Evolutionary conservation across 1,140 invertebrate genomes (phyloP).

Genomic region (Hermetia illucens): DNA sequence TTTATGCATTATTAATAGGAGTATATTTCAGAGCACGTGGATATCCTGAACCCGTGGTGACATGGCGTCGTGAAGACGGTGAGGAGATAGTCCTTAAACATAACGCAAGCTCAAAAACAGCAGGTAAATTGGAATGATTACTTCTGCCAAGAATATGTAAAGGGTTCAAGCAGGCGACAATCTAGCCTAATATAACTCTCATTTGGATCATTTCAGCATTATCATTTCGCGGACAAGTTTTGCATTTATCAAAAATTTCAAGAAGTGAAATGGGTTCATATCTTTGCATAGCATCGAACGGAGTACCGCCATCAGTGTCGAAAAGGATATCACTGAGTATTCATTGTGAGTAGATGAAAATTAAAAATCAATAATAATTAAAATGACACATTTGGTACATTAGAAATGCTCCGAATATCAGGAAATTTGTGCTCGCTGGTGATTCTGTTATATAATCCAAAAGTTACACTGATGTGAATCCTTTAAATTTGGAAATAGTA

Average conservation of each 20-base stretch:
- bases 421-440: too few species aligned
- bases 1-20: background rate
- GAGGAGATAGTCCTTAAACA: constrained; percentile 62
- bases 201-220: constrained; percentile 35
- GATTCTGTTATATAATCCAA: too few species aligned
- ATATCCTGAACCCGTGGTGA: constrained; percentile 67
- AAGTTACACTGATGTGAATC: too few species aligned
- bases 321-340: constrained; percentile 70
- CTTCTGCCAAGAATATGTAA: background rate
- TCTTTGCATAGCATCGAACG: constrained; percentile 71
- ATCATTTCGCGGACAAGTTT: constrained; percentile 49
- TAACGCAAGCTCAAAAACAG: constrained; percentile 40
- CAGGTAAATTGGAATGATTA: constrained; percentile 34
- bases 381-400: too few species aligned
- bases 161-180: background rate
- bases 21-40: constrained; percentile 53
- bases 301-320: constrained; percentile 63
- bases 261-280: constrained; percentile 81
- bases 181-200: constrained; percentile 3
- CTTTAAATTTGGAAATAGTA: too few species aligned
- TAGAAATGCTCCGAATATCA: too few species aligned
- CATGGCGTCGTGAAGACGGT: constrained; percentile 75
- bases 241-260: constrained; percentile 65
- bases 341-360: constrained; percentile 58
- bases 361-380: too few species aligned